Base-by-base conservation (phyloP, 92 coral and sea anemone genomes). In the Phenganax subtilis region DNA sequence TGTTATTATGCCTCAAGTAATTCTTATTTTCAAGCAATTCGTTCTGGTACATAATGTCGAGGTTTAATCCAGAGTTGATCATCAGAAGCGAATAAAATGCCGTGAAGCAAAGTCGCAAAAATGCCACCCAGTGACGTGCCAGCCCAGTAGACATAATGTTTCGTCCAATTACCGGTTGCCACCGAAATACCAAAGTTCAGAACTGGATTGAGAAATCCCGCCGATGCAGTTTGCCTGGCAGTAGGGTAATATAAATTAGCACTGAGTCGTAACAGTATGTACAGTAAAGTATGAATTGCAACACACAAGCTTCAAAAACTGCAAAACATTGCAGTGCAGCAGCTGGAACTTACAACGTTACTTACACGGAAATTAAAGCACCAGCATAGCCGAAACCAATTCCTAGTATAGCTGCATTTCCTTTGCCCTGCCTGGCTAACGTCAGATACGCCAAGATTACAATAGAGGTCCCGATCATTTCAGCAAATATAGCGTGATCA, bases 381-480 rank as follows among this genome's bases (percentile, higher is more conserved):
- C 81, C 81, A 30, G 81, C 81, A 59, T 76, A 76, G 14, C 70
- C 81, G 44, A 76, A 76, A 6, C 81, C 81, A 55, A 76, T 76
- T 37, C 81, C 81, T 55, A 76, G 31, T 28, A 76, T 47, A 15
- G 81, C 81, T 11, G 67, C 61, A 76, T 76, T 76, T 76, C 81
- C 81, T 59, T 76, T 76, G 7, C 54, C n/a, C 30, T 60, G 51
- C 6, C n/a, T 76, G 71, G 81, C 70, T 6, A 76, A 59, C 8
- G 70, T 59, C 7, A 76, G 31, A 25, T 76, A 76, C 1, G 81
- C 81, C 59, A 60, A 28, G 31, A 57, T 12, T 28, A 76, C 81
- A 8, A 76, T 31, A 15, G 67, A 2, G 6, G 81, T 30, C 9
- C 81, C 81, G 2, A 76, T 76, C 81, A 76, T 76, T 14, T 76